Evolutionary conservation across 2,113 vertebrate species (phyloP), one percentile per base, ranked within the genome.

Genomic region (Thunnus thynnus): DNA sequence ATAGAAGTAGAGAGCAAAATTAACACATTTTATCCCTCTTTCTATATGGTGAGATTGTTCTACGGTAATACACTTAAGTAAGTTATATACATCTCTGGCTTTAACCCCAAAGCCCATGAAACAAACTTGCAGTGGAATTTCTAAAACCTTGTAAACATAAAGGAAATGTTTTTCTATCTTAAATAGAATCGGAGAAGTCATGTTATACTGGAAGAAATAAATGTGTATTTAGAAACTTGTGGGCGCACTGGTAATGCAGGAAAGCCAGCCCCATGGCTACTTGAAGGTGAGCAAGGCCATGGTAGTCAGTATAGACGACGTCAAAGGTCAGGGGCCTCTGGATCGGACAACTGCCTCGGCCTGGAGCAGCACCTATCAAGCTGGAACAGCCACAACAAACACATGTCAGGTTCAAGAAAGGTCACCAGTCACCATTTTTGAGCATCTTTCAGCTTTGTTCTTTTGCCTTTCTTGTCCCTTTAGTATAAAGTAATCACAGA

Each of bases 291-390:
- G 87, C 85, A 4, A 95, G 89, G 18, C 94, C 94, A 3, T 94
- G 93, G 82, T 94, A 95, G 91, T 95, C 94, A 0, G 93, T 95
- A 52, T 94, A 95, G 86, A 95, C 87, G 41, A 95, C 89, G 92
- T 95, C 93, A 88, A 93, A 95, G 72, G 86, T 88, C 67, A 95
- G 82, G 55, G 94, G 91, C 16, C 76, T 84, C 80, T 90, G 87
- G 69, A 94, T 93, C 18, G 94, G 94, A 86, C 94, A 95, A 81
- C 91, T 91, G 44, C 94, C 94, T 66, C 68, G 78, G 20, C 94
- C 94, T 4, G 94, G 94, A 41, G 90, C 91, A 9, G 94, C 92
- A 63, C 93, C 94, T 84, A 94, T 92, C 67, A 95, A 78, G 7
- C 94, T 95, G 64, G 55, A 89, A 10, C 55, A 56, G 65, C 25